Percentiles rank a stretch among this genome's conserved stretches.
Evolutionary conservation across 2,888 invertebrate species (phyloP).

Genomic region (Drosophila kokeensis): DNA sequence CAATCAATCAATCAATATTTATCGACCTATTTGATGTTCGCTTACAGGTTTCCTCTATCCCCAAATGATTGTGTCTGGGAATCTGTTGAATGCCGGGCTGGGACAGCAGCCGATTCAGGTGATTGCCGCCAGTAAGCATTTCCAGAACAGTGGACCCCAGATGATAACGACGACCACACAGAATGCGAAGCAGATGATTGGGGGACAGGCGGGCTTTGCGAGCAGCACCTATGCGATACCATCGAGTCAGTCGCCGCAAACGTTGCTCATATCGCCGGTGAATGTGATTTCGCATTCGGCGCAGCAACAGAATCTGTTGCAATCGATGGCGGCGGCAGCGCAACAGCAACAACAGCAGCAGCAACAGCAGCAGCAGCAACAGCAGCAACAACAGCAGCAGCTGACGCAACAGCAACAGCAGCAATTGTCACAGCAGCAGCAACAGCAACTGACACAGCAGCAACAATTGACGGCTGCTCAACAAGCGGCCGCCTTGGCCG

Average conservation of each 20-base stretch:
- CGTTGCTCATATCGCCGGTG: constrained; percentile 89
- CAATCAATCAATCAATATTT: neutral
- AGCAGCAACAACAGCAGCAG: constrained; percentile 66
- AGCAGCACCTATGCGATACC: constrained; percentile 90
- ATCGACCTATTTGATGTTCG: neutral
- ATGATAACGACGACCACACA: constrained; percentile 91
- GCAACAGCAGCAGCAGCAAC: constrained; percentile 67
- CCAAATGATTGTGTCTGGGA: constrained; percentile 93
- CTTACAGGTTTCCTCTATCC: constrained; percentile 89
- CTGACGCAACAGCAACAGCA: constrained; percentile 54
- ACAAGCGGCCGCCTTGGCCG: constrained; percentile 55
- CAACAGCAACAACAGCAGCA: constrained; percentile 79
- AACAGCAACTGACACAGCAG: constrained; percentile 52
- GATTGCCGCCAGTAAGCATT: constrained; percentile 92
- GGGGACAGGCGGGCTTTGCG: constrained; percentile 82
- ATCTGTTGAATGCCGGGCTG: constrained; percentile 87
- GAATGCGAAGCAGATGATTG: constrained; percentile 89
- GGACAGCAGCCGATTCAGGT: constrained; percentile 87
- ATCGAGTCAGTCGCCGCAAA: constrained; percentile 91
- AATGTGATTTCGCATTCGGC: constrained; percentile 83
- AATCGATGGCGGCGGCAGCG: constrained; percentile 78
- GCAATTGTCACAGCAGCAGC: constrained; percentile 53
- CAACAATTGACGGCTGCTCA: constrained; percentile 57
- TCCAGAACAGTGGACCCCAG: constrained; percentile 93
- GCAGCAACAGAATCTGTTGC: constrained; percentile 84